phyloP scores from a whole-genome alignment of 2,113 vertebrate genomes.

The Oryzias curvinotus region DNA sequence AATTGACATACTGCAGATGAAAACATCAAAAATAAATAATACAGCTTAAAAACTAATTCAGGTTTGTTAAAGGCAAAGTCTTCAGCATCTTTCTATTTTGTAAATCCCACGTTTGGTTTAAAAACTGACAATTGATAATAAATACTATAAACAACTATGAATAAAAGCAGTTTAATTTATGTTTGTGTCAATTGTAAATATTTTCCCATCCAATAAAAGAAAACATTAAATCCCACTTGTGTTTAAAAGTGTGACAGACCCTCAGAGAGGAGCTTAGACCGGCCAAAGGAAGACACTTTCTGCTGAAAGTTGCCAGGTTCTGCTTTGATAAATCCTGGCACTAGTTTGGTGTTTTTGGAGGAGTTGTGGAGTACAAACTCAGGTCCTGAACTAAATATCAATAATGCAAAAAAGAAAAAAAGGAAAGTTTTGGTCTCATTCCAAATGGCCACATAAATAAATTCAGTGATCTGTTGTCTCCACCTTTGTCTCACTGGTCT shows the following conservation, averaged over 20 bases:
- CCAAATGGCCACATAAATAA: conserved; percentile 16
- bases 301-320: neutral
- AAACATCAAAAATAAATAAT: neutral
- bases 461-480: conserved; percentile 5
- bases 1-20: neutral
- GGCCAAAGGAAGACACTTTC: too few species aligned
- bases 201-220: too few species aligned
- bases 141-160: too few species aligned
- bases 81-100: neutral
- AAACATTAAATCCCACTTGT: too few species aligned
- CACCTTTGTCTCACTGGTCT: conserved; percentile 9
- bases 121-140: too few species aligned
- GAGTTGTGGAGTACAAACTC: too few species aligned
- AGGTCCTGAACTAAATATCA: neutral
- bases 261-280: too few species aligned
- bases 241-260: too few species aligned
- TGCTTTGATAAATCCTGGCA: neutral
- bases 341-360: neutral
- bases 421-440: conserved; percentile 6
- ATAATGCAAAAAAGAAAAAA: conserved; percentile 14
- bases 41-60: neutral
- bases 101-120: too few species aligned
- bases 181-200: too few species aligned
- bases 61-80: neutral
- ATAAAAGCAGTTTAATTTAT: too few species aligned